Percentiles rank a stretch among this genome's conserved stretches.
These are phyloP conservation scores for Thecophora atra DNA, from an alignment of 2,888 invertebrate species.

Conservation along the genomic window DNA sequence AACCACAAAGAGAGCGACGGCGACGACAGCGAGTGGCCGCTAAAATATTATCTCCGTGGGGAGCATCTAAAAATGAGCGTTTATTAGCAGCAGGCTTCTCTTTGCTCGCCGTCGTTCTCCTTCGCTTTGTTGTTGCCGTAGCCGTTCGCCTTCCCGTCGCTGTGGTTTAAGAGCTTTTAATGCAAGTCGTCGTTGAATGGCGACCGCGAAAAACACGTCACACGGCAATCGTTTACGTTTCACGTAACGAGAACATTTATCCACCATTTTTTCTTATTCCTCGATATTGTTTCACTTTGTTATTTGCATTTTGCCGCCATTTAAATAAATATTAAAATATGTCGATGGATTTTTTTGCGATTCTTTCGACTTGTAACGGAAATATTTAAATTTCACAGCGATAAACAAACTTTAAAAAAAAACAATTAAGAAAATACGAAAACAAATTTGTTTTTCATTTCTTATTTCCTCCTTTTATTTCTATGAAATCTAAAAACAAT, in stretches of 20 bases:
- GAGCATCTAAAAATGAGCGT: slow-evolving; percentile 24
- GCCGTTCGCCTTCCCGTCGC: background rate
- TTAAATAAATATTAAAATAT: too few relatives aligned
- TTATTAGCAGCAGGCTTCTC: slow-evolving; percentile 9
- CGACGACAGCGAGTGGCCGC: slow-evolving; percentile 1
- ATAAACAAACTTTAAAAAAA: too few relatives aligned
- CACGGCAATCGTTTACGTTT: slow-evolving; percentile 3
- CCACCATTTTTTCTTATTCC: too few relatives aligned
- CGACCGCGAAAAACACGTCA: background rate
- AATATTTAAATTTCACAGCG: too few relatives aligned
- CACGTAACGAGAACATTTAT: background rate
- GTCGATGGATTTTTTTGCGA: too few relatives aligned
- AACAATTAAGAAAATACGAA: too few relatives aligned
- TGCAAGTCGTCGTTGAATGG: background rate
- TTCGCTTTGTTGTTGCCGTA: background rate
- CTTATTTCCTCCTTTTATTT: too few relatives aligned
- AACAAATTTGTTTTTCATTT: too few relatives aligned
- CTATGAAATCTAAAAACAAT: too few relatives aligned
- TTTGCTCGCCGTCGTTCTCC: background rate
- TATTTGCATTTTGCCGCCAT: too few relatives aligned
- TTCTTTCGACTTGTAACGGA: too few relatives aligned
- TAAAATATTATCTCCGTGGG: slow-evolving; percentile 30
- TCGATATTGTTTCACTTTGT: too few relatives aligned
- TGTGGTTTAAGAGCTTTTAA: background rate
- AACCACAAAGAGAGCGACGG: background rate